Percentiles rank a stretch among this genome's conserved stretches.
These are phyloP conservation scores for Dasyornis broadbenti DNA, from an alignment of 2,113 vertebrate genomes.

Conservation along the genomic window DNA sequence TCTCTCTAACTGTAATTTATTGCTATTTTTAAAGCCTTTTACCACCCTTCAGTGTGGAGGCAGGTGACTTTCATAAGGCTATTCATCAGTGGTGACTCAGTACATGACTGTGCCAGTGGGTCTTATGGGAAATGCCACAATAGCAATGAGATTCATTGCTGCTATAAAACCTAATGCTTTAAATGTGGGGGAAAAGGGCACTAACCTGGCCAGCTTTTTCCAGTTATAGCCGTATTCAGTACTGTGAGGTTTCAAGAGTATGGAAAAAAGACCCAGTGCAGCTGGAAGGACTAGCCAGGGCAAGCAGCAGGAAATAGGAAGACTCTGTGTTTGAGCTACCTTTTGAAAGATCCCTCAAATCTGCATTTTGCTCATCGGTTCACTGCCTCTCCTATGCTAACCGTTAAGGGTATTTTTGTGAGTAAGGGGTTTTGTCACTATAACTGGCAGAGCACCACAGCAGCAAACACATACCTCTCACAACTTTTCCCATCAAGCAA, in stretches of 20 bases:
- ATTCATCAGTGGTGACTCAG: neutral
- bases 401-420: neutral
- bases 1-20: neutral
- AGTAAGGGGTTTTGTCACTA: neutral
- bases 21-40: neutral
- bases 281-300: neutral
- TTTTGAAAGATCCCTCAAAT: neutral
- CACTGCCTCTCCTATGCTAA: neutral
- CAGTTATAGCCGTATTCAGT: neutral
- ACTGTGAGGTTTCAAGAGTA: neutral
- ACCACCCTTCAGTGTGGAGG: neutral
- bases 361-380: neutral
- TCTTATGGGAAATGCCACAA: neutral
- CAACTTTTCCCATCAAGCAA: neutral
- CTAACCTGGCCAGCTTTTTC: neutral
- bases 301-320: neutral
- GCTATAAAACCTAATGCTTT: neutral
- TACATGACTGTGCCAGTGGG: neutral
- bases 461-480: neutral
- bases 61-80: neutral
- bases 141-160: neutral
- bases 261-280: neutral
- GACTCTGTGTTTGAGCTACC: fast-evolving
- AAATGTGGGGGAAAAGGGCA: neutral
- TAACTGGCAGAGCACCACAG: neutral